Percentiles rank a stretch among this genome's conserved stretches.
Evolutionary conservation across 2,888 invertebrate species (phyloP).

Genomic region (Campoplex capitator): DNA sequence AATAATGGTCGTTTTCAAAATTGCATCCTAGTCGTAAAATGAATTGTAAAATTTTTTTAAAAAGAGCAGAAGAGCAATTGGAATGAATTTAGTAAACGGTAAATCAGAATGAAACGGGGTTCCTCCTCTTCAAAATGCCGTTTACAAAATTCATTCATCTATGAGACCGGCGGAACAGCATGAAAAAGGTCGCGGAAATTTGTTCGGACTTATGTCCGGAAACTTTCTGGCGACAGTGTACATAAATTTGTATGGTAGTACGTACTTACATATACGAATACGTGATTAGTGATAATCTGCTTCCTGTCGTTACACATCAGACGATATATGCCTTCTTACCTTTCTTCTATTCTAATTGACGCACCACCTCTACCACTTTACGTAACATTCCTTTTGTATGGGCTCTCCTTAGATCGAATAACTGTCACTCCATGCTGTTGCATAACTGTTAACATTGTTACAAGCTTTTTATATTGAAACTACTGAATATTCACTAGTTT

Average conservation of each 20-base stretch:
- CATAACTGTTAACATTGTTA: slow-evolving; percentile 29
- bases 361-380: slow-evolving; percentile 37
- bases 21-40: too few species aligned
- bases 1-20: too few species aligned
- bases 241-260: neutral
- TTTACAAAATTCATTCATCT: too few species aligned
- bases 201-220: too few species aligned
- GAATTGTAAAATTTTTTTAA: too few species aligned
- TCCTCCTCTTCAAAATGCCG: neutral
- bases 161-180: too few species aligned
- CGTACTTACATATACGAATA: neutral
- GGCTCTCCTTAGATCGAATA: slow-evolving; percentile 67
- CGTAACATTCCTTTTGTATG: slow-evolving; percentile 74
- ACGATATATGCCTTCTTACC: slow-evolving; percentile 60
- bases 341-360: slow-evolving; percentile 48
- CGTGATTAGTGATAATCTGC: neutral
- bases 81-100: too few species aligned
- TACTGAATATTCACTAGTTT: neutral
- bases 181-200: too few species aligned
- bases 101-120: too few species aligned
- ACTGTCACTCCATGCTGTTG: slow-evolving; percentile 47
- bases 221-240: neutral
- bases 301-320: slow-evolving; percentile 48
- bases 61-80: too few species aligned
- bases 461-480: neutral